Base-by-base conservation (phyloP, 2,888 invertebrate genomes). In the Hyles lineata region DNA sequence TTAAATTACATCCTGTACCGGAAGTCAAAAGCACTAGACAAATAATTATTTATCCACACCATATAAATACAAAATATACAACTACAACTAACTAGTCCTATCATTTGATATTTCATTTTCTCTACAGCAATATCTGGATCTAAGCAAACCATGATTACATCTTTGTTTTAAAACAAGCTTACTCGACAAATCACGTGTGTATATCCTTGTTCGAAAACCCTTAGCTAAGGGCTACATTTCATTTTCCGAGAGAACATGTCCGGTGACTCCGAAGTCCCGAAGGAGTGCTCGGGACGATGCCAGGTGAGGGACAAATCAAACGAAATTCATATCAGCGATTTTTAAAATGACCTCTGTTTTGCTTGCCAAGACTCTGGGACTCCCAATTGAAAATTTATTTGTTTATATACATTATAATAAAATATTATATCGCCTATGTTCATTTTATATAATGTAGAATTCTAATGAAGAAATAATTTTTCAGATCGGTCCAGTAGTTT, bases 291-390 rank as follows among this genome's bases (percentile, higher is more conserved):
- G 17, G 23, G 23, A 23, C 17, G 67, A 17, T 67, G 6, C 67
- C 67, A 43, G 50, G 67, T 67, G 43, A 43, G 43, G 67, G 67
- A 32, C 23, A 50, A 67, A 67, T 67, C 67, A 50, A 67, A 50
- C 23, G n/a, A 50, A 23, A 21, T 23, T 17, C 23, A 23, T 67
- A 67, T 67, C 67, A 50, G 67, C 67, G 19, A 67, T 67, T 50
- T 35, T 63, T 35, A 63, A 43, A 50, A 43, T 50, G 23, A 23
- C 23, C n/a, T 67, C 17, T 9, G 19, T 25, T 67, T 50, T 50
- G 50, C 43, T 43, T 67, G 43, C 3, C 9, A 9, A 19, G 23
- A 15, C 17, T 8, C 32, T 25, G 15, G 32, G 32, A 21, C 29
- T n/a, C 2, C 6, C n/a, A 8, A 19, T 17, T 55, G 55, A 55